Conservation (phyloP, 2,797 vertebrate genomes). For the Siniperca undulata region DNA sequence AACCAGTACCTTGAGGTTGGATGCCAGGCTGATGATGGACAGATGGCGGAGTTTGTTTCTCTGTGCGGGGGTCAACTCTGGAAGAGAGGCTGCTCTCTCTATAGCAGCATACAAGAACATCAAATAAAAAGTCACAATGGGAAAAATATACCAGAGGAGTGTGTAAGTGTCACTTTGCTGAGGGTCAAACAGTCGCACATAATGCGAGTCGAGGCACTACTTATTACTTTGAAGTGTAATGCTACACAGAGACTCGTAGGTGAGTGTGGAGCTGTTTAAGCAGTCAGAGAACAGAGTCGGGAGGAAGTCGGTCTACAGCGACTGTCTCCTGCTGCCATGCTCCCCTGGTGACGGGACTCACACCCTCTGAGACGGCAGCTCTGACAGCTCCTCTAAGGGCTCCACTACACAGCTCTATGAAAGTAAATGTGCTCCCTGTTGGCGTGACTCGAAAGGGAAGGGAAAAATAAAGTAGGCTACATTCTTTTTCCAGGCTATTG, state of each 20-base stretch:
- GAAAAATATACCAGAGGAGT: slow-evolving; percentile 7
- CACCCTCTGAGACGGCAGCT: slow-evolving; percentile 54
- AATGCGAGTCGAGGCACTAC: slow-evolving; percentile 2
- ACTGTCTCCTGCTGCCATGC: slow-evolving; percentile 61
- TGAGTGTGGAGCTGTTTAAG: slow-evolving; percentile 60
- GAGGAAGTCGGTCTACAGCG: slow-evolving; percentile 50
- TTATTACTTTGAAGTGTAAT: slow-evolving; percentile 51
- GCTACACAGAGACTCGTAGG: slow-evolving; percentile 44
- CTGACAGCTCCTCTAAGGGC: slow-evolving; percentile 75
- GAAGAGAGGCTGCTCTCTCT: slow-evolving; percentile 88
- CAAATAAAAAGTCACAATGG: slow-evolving; percentile 1
- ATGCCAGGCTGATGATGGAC: slow-evolving; percentile 96
- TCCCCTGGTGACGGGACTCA: slow-evolving; percentile 67
- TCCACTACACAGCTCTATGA: slow-evolving; percentile 58
- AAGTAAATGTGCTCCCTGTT: slow-evolving; percentile 65
- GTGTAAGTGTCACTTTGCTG: slow-evolving; percentile 36
- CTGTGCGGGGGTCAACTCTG: slow-evolving; percentile 94
- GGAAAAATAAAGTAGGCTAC: slow-evolving; percentile 66
- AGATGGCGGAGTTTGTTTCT: slow-evolving; percentile 97
- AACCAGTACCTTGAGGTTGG: slow-evolving; percentile 93
- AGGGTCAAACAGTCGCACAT: slow-evolving; percentile 41
- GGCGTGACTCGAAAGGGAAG: slow-evolving; percentile 55
- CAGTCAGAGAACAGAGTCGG: slow-evolving; percentile 53
- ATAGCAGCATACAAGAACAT: slow-evolving; percentile 18
- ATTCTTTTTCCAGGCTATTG: slow-evolving; percentile 68